These are phyloP conservation scores for Mechanitis messenoides DNA, from an alignment of 2,888 invertebrate genomes.

Conservation along the genomic window DNA sequence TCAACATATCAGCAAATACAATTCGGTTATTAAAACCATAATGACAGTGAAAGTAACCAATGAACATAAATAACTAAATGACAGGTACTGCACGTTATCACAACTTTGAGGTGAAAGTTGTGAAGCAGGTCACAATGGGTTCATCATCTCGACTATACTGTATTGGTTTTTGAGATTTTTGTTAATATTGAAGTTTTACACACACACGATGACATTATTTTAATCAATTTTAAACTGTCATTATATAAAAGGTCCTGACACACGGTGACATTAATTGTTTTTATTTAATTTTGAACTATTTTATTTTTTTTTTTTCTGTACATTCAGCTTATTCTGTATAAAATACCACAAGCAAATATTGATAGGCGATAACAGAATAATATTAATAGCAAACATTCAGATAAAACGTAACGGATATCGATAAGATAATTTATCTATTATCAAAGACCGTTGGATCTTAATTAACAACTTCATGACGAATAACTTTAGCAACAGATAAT, in stretches of 20 bases:
- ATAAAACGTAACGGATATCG: background rate
- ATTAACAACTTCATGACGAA: background rate
- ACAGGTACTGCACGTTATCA: slow-evolving; percentile 64
- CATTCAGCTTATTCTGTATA: too few relatives aligned
- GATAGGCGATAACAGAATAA: background rate
- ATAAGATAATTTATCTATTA: slow-evolving; percentile 2
- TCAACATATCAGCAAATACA: too few relatives aligned
- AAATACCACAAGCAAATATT: background rate
- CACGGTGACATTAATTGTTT: too few relatives aligned
- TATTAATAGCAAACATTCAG: background rate
- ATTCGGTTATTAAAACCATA: slow-evolving; percentile 33
- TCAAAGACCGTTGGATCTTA: slow-evolving; percentile 1
- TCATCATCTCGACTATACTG: slow-evolving; percentile 21
- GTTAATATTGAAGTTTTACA: too few relatives aligned
- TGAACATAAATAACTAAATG: slow-evolving; percentile 57
- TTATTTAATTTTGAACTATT: too few relatives aligned
- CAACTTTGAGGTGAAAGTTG: slow-evolving; percentile 62
- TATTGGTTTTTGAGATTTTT: slow-evolving; percentile 2
- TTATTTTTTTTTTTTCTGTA: too few relatives aligned
- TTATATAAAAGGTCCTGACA: too few relatives aligned
- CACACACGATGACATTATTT: too few relatives aligned
- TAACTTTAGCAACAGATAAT: too few relatives aligned
- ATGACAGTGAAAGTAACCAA: slow-evolving; percentile 60
- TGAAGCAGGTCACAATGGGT: slow-evolving; percentile 23
- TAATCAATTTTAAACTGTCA: too few relatives aligned